Evolutionary conservation across 2,797 vertebrate genomes (phyloP).

Genomic region (Calcarius lapponicus): DNA sequence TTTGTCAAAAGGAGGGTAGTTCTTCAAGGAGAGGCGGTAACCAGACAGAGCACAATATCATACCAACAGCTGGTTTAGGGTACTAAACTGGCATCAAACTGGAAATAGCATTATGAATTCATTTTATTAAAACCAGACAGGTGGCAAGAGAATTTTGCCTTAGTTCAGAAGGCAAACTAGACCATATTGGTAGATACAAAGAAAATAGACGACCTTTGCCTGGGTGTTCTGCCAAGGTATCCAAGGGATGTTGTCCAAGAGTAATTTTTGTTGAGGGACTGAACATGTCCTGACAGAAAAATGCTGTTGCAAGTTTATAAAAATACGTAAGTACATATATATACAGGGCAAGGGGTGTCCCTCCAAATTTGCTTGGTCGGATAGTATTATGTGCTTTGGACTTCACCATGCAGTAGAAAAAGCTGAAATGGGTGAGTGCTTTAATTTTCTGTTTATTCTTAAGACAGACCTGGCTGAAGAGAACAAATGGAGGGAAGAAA

Average conservation of each 20-base stretch:
- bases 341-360: not conserved
- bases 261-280: not conserved
- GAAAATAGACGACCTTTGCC: not conserved
- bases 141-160: not conserved
- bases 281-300: not conserved
- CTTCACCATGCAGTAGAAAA: not conserved
- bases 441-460: not conserved
- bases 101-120: not conserved
- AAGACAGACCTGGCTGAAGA: not conserved
- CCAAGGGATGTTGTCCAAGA: not conserved
- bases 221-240: accelerated
- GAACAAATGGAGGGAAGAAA: not conserved
- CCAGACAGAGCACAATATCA: not conserved
- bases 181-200: not conserved
- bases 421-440: not conserved
- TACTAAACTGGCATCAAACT: not conserved
- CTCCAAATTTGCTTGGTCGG: not conserved
- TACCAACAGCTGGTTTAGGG: not conserved
- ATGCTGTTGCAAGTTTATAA: not conserved
- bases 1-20: not conserved
- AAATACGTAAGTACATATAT: not conserved
- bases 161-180: not conserved
- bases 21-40: not conserved
- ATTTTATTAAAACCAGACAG: not conserved
- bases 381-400: not conserved